Evolutionary conservation across 2,888 invertebrate genomes (phyloP), one percentile per base, ranked within the genome.

Genomic region (Uropetala carovei): DNA sequence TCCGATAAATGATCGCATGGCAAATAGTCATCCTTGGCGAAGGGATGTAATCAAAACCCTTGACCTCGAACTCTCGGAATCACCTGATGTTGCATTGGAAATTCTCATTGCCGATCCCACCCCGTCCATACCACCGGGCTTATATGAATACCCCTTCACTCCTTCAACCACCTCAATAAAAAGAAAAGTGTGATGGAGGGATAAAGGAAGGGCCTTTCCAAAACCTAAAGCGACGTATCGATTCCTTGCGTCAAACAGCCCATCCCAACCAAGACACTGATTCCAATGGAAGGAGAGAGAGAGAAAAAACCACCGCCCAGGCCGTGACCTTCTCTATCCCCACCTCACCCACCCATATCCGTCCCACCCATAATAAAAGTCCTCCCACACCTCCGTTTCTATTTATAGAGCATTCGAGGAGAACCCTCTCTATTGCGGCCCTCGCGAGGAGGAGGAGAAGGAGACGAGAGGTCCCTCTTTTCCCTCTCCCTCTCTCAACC

Each of bases 251-350:
- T 18, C 68, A 64, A 68, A 89, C 30, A 59, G 89, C 59, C 89
- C 64, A 86, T 27, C 60, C 59, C 60, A 86, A 13, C 56, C 27
- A 64, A 13, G 43, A 89, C 64, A 43, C 68, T 64, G 89, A 89
- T 89, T 43, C 43, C 43, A 64, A 89, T 43, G 64, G 30, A 89
- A 64, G 43, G 64, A 59, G 86, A n/a, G 27, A 64, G 43, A 30
- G 60, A 30, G 89, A 43, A 30, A 58, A 89, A 22, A 89, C 30
- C 64, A 64, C 64, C 64, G 89, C 64, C 64, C 64, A 60, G 64
- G n/a, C 89, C 89, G 89, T 89, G 89, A 89, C 89, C 89, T 89
- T 89, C 43, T 75, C 43, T 43, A 27, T 89, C 89, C 27, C 60
- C 89, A 18, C 86, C 7, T 27, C 86, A 9, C n/a, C 4, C 18